Percentiles rank a stretch among this genome's conserved stretches.
Conservation (phyloP, 2,113 vertebrate genomes). For the Emydura subglobosa region DNA sequence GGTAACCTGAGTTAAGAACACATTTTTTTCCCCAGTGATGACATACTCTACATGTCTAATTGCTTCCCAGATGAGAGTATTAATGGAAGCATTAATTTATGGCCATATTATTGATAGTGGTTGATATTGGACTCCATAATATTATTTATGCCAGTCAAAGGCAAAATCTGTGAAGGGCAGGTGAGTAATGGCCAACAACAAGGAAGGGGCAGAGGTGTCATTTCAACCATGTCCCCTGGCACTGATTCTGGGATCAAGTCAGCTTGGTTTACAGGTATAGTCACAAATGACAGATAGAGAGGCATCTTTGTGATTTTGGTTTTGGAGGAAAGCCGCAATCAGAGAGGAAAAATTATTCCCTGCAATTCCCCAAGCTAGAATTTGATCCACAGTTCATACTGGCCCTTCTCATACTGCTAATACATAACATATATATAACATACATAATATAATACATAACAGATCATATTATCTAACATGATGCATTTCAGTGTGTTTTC, state of each 20-base stretch:
- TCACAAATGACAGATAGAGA: neutral
- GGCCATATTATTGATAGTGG: fast-evolving
- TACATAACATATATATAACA: neutral
- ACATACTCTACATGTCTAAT: neutral
- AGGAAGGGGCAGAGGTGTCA: fast-evolving
- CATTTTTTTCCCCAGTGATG: neutral
- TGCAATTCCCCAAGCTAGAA: neutral
- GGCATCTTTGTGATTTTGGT: neutral
- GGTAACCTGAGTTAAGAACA: neutral
- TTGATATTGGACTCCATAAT: neutral
- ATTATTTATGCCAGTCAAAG: neutral
- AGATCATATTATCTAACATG: neutral
- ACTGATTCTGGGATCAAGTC: fast-evolving
- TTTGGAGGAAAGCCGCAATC: neutral
- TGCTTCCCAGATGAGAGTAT: neutral
- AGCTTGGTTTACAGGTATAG: neutral
- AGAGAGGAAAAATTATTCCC: neutral
- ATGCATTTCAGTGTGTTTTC: neutral
- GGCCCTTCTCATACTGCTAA: neutral
- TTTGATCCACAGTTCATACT: neutral
- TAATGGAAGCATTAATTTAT: neutral
- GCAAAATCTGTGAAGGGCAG: neutral
- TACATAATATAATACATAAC: neutral
- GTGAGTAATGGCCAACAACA: neutral
- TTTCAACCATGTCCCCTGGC: neutral